phyloP scores from a whole-genome alignment of 2,888 invertebrate genomes.

The Zygothrica quintamaculata region DNA sequence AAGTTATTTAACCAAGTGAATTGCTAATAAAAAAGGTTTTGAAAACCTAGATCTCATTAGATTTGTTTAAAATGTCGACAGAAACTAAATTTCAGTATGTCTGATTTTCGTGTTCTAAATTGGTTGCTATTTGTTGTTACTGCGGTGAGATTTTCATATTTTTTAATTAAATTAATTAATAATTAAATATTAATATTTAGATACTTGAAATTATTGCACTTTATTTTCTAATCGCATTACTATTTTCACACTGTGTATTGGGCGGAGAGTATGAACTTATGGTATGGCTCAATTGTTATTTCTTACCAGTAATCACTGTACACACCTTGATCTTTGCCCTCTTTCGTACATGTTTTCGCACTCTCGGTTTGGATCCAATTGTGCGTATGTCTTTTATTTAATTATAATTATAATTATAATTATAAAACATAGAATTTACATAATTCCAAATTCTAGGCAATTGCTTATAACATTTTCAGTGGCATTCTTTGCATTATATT shows the following conservation, averaged over 20 bases:
- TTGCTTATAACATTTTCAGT: constrained; percentile 52
- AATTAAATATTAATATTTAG: too few relatives aligned
- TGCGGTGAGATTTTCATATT: constrained; percentile 65
- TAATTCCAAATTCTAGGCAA: constrained; percentile 41
- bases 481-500: constrained; percentile 41
- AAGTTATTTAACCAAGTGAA: background rate
- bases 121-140: constrained; percentile 37
- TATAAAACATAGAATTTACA: background rate
- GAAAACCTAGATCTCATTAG: constrained; percentile 35
- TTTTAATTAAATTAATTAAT: too few relatives aligned
- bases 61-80: constrained; percentile 59
- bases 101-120: constrained; percentile 54
- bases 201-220: constrained; percentile 49
- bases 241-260: constrained; percentile 49
- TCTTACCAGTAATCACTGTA: constrained; percentile 45
- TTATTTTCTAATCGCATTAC: constrained; percentile 16
- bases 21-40: background rate
- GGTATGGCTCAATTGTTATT: constrained; percentile 36
- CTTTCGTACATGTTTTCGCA: constrained; percentile 43
- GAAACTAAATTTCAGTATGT: constrained; percentile 52
- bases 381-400: too few relatives aligned
- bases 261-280: constrained; percentile 55
- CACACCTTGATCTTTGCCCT: constrained; percentile 39
- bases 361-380: constrained; percentile 68
- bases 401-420: too few relatives aligned